These are phyloP conservation scores for Anagrus nilaparvatae DNA, from an alignment of 1,140 invertebrate genomes.

Conservation along the genomic window DNA sequence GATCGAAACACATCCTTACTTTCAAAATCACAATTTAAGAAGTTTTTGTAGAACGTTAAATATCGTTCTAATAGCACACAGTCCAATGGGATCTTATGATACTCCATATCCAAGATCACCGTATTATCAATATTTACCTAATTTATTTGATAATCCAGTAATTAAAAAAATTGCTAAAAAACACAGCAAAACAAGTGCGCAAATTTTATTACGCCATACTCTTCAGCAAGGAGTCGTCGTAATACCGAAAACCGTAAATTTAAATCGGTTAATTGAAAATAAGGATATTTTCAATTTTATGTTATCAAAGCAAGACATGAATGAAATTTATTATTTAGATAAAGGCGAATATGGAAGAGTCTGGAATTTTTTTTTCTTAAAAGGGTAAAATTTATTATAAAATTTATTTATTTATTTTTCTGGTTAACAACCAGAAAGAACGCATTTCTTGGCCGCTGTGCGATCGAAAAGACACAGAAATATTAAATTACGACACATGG, in stretches of 20 bases:
- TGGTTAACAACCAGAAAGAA: too few species aligned
- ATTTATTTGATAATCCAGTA: constrained; percentile 54
- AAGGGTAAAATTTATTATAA: too few species aligned
- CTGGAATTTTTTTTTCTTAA: constrained; percentile 53
- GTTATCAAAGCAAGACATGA: constrained; percentile 31
- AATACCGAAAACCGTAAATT: constrained; percentile 53
- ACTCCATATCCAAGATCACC: constrained; percentile 43
- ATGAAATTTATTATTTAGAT: constrained; percentile 39
- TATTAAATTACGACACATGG: too few species aligned
- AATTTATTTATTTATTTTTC: too few species aligned
- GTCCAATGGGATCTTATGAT: constrained; percentile 67
- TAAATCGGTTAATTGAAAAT: constrained; percentile 47
- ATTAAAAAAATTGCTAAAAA: constrained; percentile 53
- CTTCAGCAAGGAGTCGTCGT: constrained; percentile 46
- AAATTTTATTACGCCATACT: constrained; percentile 49
- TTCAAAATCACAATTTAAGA: constrained; percentile 68
- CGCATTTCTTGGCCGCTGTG: too few species aligned
- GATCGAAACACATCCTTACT: constrained; percentile 73
- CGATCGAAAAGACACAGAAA: too few species aligned
- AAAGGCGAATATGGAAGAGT: constrained; percentile 46
- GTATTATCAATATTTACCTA: constrained; percentile 48
- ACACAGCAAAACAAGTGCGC: constrained; percentile 47
- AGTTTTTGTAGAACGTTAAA: constrained; percentile 61
- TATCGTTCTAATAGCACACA: constrained; percentile 72
- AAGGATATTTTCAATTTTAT: constrained; percentile 40